These are phyloP conservation scores for Scrobipalpa atriplicella DNA, from an alignment of 2,888 invertebrate species.

Conservation along the genomic window DNA sequence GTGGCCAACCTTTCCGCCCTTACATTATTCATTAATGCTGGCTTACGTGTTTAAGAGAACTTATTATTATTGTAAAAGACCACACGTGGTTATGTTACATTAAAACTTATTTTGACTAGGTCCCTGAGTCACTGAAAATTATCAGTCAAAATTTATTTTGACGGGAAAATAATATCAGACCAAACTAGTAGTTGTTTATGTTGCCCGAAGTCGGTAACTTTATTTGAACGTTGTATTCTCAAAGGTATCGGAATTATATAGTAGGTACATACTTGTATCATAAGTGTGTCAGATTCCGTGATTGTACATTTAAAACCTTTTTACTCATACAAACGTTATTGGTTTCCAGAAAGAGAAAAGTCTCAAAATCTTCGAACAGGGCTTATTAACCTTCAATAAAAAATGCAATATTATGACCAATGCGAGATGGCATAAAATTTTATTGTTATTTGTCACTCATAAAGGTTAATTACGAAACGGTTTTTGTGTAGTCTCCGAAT, in stretches of 20 bases:
- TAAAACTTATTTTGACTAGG: too few species aligned
- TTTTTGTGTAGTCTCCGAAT: too few species aligned
- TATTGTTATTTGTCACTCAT: constrained; percentile 27
- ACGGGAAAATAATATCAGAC: too few species aligned
- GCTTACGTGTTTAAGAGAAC: background rate
- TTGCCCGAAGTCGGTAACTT: too few species aligned
- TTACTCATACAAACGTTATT: background rate
- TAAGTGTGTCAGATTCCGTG: background rate
- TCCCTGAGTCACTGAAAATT: too few species aligned
- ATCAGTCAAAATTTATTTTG: background rate
- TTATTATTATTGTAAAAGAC: background rate
- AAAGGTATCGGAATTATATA: too few species aligned
- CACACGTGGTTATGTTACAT: too few species aligned
- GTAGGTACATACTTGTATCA: too few species aligned
- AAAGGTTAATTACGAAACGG: background rate
- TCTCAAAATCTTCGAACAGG: constrained; percentile 1
- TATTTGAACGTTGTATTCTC: too few species aligned
- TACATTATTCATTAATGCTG: constrained; percentile 24
- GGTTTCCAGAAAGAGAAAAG: constrained; percentile 18
- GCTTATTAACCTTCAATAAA: constrained; percentile 27
- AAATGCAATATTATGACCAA: constrained; percentile 22
- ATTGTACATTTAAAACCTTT: too few species aligned
- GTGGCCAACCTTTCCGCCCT: constrained; percentile 38
- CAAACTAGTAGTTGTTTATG: too few species aligned
- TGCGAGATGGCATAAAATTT: constrained; percentile 29